Evolutionary conservation across 2,797 vertebrate genomes (phyloP).

Genomic region (Parambassis ranga): DNA sequence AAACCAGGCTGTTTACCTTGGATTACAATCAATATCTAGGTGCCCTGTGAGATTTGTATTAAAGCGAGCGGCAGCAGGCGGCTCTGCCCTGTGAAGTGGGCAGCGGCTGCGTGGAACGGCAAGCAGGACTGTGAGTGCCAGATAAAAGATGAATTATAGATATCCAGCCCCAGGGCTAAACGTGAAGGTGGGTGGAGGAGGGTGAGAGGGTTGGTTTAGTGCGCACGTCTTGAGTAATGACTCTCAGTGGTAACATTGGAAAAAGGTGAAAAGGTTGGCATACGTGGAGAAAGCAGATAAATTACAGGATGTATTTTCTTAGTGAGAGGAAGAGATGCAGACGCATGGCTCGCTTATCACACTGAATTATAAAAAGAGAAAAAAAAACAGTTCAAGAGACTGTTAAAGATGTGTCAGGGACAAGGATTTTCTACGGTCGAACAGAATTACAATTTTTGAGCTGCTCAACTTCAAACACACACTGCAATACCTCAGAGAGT

Average conservation of each 20-base stretch:
- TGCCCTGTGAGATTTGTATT: constrained; percentile 75
- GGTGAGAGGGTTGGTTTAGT: constrained; percentile 16
- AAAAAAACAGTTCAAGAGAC: constrained; percentile 37
- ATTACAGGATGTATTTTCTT: constrained; percentile 38
- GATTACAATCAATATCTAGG: constrained; percentile 78
- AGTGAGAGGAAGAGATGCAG: constrained; percentile 22
- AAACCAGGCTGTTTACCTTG: constrained; percentile 81
- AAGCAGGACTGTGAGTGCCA: constrained; percentile 76
- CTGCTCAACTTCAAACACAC: constrained; percentile 63
- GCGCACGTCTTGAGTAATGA: constrained; percentile 60
- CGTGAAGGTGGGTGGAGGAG: constrained; percentile 47
- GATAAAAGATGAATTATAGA: constrained; percentile 84
- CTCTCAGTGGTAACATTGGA: constrained; percentile 55
- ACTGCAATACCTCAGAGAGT: constrained; percentile 51
- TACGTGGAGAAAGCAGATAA: constrained; percentile 51
- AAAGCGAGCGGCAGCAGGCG: constrained; percentile 67
- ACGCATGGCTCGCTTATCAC: constrained; percentile 19
- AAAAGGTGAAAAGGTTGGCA: constrained; percentile 54
- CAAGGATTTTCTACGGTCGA: constrained; percentile 54
- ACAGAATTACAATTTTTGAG: constrained; percentile 62
- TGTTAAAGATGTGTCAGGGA: constrained; percentile 58
- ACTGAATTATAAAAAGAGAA: constrained; percentile 19
- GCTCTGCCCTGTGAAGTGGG: constrained; percentile 81
- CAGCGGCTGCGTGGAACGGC: constrained; percentile 80
- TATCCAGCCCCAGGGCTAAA: constrained; percentile 69